Evolutionary conservation across 1,140 invertebrate species (phyloP), one percentile per base, ranked within the genome.

Genomic region (Dendroctonus ponderosae): DNA sequence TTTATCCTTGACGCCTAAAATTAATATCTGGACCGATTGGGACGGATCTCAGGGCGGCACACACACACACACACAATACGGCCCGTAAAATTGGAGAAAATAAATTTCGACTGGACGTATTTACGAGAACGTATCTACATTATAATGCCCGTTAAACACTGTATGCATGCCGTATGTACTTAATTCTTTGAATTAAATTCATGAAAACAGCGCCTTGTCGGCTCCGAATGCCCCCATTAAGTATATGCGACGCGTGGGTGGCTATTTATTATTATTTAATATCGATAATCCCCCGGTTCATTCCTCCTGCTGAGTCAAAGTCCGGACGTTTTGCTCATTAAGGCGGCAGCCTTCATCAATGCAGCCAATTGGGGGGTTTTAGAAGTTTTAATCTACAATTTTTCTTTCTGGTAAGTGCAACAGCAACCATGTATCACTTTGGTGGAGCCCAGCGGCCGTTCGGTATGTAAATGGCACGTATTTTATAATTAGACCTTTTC

Each of bases 121-220:
- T 62, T 62, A 62, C 60, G 60, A 62, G 60, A 62, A 62, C 60
- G 39, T 62, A 62, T 52, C 60, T 52, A 52, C 60, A 52, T 52
- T 52, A 62, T 62, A 62, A 62, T 62, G 60, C 48, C 60, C 60
- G 48, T 62, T 62, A 62, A 62, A 62, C 60, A 62, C 48, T 62
- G 60, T 51, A 62, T 62, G 58, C 58, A 62, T 62, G 60, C 48
- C 48, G 60, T 62, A 62, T 52, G 50, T 62, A 62, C 48, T 62
- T 62, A 62, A 62, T 62, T 62, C 60, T 52, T 62, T 62, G 60
- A 62, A 62, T 62, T 62, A 62, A 62, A 62, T 62, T 62, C 52
- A 62, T 62, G 60, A 62, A 62, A 62, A 62, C 60, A 62, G 48
- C 42, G 60, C 60, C 48, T 60, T 14, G 53, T 56, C 38, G 53